A percentile compares a stretch with the other conserved stretches of the same genome.
Conservation (phyloP, 2,888 invertebrate genomes). For the Drosophila sordidula region DNA sequence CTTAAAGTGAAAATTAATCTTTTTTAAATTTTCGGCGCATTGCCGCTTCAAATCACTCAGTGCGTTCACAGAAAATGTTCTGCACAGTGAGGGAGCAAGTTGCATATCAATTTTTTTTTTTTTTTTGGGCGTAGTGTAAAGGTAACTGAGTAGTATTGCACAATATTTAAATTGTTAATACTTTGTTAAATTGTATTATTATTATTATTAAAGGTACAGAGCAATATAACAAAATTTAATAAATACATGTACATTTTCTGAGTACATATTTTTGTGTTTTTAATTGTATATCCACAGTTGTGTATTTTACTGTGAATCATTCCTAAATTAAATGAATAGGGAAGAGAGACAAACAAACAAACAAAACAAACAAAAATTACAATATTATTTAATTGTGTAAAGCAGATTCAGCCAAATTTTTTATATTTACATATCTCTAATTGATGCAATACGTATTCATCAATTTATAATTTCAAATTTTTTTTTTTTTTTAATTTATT, state of each 20-base stretch:
- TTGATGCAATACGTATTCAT: constrained; percentile 1
- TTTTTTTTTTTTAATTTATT: too few relatives aligned
- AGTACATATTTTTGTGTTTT: constrained; percentile 3
- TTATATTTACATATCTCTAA: constrained; percentile 1
- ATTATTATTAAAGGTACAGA: constrained; percentile 22
- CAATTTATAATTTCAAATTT: not conserved
- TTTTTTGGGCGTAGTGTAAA: too few relatives aligned
- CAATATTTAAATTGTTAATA: too few relatives aligned
- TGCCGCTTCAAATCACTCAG: too few relatives aligned
- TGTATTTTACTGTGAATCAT: constrained; percentile 7
- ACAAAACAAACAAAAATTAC: not conserved
- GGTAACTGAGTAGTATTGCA: too few relatives aligned
- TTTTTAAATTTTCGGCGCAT: too few relatives aligned
- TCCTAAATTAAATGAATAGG: too few relatives aligned
- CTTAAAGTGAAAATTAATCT: too few relatives aligned
- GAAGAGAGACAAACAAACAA: too few relatives aligned
- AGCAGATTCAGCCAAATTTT: not conserved
- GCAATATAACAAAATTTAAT: constrained; percentile 6
- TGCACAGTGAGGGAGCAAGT: too few relatives aligned
- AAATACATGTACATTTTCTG: not conserved
- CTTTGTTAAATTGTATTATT: constrained; percentile 1
- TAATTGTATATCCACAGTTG: constrained; percentile 25
- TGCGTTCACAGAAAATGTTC: too few relatives aligned
- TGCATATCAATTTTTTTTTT: too few relatives aligned
- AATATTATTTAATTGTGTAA: constrained; percentile 3